Evolutionary conservation across 2,797 vertebrate genomes (phyloP), one percentile per base, ranked within the genome.

Genomic region (Acanthopagrus latus): DNA sequence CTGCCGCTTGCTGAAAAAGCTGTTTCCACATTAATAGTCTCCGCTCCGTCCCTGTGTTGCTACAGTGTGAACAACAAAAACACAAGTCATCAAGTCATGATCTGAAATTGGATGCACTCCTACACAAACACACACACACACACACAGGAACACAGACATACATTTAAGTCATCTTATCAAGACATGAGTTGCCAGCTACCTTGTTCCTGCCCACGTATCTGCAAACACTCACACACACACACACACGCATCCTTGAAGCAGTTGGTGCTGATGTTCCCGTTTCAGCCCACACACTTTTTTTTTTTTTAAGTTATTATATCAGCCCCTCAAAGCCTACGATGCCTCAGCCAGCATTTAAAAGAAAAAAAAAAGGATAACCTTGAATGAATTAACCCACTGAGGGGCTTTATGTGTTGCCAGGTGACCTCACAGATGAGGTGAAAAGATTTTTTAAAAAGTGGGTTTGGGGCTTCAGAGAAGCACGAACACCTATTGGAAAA

Each of bases 41-140:
- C 74, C 65, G 50, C 4, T 50, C 46, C 67, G 18, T 73, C 50
- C n/a, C 44, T 54, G 25, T 33, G 20, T 29, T 64, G 41, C 29
- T 21, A 48, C 23, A 82, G 18, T 43, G 54, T 54, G 23, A 41
- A 60, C 11, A 71, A 66, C 51, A 83, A 64, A 59, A 64, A 59
- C 66, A 66, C 27, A 44, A 56, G 73, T 64, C 77, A 25, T 1
- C 27, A 21, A 64, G 65, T 41, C 57, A 46, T 25, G 12, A 78
- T 64, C 23, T 62, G 18, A 68, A 78, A 63, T 23, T n/a, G 38
- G 20, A 69, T 41, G 12, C 47, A 55, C 9, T 68, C 54, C 73
- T 14, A 44, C 13, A 54, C 23, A 25, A 29, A 52, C 29, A 74
- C 17, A 52, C 16, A 70, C 33, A 50, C 20, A 50, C 5, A 43